Base-by-base conservation (phyloP, 2,797 vertebrate species). In the Petrocephalus schoutedeni region DNA sequence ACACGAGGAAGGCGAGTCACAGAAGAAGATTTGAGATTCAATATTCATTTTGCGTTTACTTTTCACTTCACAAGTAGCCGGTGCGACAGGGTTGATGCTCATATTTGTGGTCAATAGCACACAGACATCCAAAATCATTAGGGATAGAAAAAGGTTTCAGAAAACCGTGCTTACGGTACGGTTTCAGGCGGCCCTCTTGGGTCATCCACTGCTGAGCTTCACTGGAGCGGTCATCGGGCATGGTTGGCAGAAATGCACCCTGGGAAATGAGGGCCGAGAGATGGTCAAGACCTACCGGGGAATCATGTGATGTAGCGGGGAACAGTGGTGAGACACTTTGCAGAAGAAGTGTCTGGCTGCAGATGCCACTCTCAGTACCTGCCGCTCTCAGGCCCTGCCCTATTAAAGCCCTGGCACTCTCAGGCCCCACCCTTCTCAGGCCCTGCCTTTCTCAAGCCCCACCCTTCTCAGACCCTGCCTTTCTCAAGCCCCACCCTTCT, bases 221-320 rank as follows among this genome's bases (percentile, higher is more conserved):
- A 86, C 56, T 92, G 0, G 54, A 91, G 90, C 93, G 90, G 85
- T 96, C 95, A 0, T 96, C 95, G 0, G 93, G 93, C 95, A 96
- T 96, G 9, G 95, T 96, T 0, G 95, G 95, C 83, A 96, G 90
- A 21, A 93, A 96, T 10, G 8, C 80, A 21, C 83, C n/a, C 95
- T 96, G 32, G 28, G 45, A 57, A 67, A 19, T 80, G 85, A 36
- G 19, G 14, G 53, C 57, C 80, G 53, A 71, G 28, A 12, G 19
- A 14, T 41, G n/a, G 32, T 57, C 19, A 16, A 16, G 32, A 45
- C 14, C 16, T 1, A 41, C 67, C 36, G 67, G 14, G 67, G 32
- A 74, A 7, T 19, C 71, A 74, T 41, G 71, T 74, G 67, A 16
- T 41, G 28, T 19, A 74, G 67, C 67, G 36, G 32, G 67, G 32